Base-by-base conservation (phyloP, 30 jellyfish, hydroid and myxozoan species). In the Aurelia sp. region DNA sequence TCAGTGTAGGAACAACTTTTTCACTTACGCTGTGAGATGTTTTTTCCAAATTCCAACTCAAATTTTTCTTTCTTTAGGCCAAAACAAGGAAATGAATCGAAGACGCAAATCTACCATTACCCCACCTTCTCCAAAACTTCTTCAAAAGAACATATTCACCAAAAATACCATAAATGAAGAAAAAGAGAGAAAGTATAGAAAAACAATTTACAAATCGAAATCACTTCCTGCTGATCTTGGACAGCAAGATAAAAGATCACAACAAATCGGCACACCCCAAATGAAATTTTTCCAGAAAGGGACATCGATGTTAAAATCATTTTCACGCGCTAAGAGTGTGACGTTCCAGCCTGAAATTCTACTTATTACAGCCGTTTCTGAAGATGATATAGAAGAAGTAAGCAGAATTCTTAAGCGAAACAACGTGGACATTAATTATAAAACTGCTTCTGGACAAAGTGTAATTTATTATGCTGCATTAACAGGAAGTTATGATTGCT, bases 371-470 rank as follows among this genome's bases (percentile, higher is more conserved):
- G 95, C 95, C 13, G 95, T 67, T 30, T 50, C 95, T 3, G 95
- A 85, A 35, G 79, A 85, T 27, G 95, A 85, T 48, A 12, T 21
- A n/a, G 80, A 40, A 13, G 95, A 85, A 69, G 40, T 71, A 63
- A 40, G 67, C 23, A 41, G 85, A 66, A n/a, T 85, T 13, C 76
- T 85, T 31, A 62, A 75, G 47, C 58, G 44, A 5, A 62, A 60
- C 74, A 58, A 85, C 40, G 83, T 69, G 40, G 89, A 85, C 57
- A 63, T 85, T 20, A 85, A 74, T 67, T 85, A 85, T 57, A 69
- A 64, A 11, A 64, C 95, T 3, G 95, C 95, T 37, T 85, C 95
- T 13, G 95, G 95, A 27, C 89, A 74, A 57, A 85, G 74, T 47
- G 73, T 76, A 9, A 31, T 85, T 58, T 86, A 85, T 35, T 81